phyloP scores from a whole-genome alignment of 2,888 invertebrate species.

The Siphlonurus alternatus region DNA sequence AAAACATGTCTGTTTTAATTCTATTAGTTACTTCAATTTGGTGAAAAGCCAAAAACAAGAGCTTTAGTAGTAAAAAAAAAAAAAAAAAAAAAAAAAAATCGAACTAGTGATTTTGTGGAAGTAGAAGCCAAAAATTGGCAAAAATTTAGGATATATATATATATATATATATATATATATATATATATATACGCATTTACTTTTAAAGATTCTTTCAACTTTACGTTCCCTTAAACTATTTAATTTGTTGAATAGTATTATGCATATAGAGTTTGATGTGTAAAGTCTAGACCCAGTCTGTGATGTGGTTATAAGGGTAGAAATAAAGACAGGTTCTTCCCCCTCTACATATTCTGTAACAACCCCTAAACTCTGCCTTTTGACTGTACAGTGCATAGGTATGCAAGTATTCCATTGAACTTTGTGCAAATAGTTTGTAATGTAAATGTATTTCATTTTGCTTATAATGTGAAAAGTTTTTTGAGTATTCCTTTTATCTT shows the following conservation, averaged over 20 bases:
- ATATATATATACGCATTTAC: too few relatives aligned
- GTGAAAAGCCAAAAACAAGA: not conserved
- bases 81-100: not conserved
- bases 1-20: too few relatives aligned
- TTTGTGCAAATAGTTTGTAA: not conserved
- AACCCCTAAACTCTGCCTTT: not conserved
- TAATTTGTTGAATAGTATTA: not conserved
- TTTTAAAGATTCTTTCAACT: too few relatives aligned
- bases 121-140: too few relatives aligned
- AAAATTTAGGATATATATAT: too few relatives aligned
- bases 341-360: not conserved
- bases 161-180: too few relatives aligned
- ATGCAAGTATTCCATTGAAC: not conserved
- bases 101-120: not conserved
- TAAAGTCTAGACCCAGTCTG: not conserved
- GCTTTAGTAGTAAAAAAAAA: not conserved
- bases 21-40: not conserved
- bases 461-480: not conserved
- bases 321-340: too few relatives aligned
- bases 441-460: not conserved
- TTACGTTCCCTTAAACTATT: not conserved
- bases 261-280: not conserved
- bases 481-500: not conserved
- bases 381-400: not conserved
- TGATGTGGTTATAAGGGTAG: not conserved